phyloP scores from a whole-genome alignment of 2,888 invertebrate genomes.

The Andrena hattorfiana region DNA sequence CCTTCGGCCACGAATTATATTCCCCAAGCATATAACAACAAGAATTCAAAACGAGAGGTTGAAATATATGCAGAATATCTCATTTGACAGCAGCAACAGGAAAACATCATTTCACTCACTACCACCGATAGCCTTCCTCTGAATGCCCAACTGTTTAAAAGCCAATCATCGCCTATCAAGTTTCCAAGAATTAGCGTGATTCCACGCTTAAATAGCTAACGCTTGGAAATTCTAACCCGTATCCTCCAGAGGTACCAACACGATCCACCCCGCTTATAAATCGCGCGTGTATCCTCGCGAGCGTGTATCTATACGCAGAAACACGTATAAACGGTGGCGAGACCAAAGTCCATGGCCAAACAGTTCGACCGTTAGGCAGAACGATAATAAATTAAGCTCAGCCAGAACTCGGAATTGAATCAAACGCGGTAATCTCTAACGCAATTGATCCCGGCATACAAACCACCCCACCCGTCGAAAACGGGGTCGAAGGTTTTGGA shows the following conservation, averaged over 20 bases:
- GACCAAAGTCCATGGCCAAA: slow-evolving; percentile 68
- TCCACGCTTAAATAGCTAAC: slow-evolving; percentile 43
- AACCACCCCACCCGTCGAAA: slow-evolving; percentile 59
- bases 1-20: no score
- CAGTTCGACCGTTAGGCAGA: slow-evolving; percentile 63
- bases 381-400: slow-evolving; percentile 77
- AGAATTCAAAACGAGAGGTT: no score
- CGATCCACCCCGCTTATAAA: slow-evolving; percentile 42
- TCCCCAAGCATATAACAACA: no score
- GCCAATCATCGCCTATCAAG: slow-evolving; percentile 13
- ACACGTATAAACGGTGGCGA: slow-evolving; percentile 49
- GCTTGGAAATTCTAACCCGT: slow-evolving; percentile 47
- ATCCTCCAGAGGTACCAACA: slow-evolving; percentile 32
- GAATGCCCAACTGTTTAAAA: neutral
- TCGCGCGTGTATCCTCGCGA: slow-evolving; percentile 41
- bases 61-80: no score
- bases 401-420: slow-evolving; percentile 76
- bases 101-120: neutral
- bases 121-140: no score
- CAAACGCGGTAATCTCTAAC: slow-evolving; percentile 78
- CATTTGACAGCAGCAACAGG: no score
- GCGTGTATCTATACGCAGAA: slow-evolving; percentile 40
- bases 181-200: slow-evolving; percentile 44
- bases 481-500: slow-evolving; percentile 27
- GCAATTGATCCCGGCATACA: slow-evolving; percentile 75